A percentile compares a stretch with the other conserved stretches of the same genome.
These are phyloP conservation scores for Gasterosteus aculeatus DNA, from an alignment of 2,113 vertebrate species.

Conservation along the genomic window DNA sequence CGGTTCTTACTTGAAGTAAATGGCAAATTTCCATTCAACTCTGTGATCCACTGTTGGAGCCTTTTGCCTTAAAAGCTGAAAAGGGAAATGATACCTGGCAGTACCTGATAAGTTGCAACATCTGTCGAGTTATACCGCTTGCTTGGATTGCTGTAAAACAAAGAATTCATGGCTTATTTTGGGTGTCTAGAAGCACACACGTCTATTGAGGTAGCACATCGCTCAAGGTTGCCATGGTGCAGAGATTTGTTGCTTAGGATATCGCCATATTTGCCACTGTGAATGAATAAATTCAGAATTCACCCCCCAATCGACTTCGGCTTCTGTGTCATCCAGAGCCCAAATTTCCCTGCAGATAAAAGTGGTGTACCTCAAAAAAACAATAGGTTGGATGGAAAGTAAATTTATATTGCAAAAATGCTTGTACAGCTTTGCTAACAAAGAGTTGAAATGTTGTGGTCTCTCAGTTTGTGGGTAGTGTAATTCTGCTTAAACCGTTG, in stretches of 20 bases:
- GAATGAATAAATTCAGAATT: constrained; percentile 74
- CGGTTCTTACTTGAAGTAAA: constrained; percentile 78
- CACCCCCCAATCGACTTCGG: constrained; percentile 70
- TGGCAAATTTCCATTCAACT: constrained; percentile 77
- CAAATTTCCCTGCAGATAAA: constrained; percentile 53
- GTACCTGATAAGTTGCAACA: constrained; percentile 63
- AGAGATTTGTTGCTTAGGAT: constrained; percentile 78
- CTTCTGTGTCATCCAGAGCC: constrained; percentile 61
- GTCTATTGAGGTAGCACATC: constrained; percentile 71
- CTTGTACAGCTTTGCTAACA: constrained; percentile 74
- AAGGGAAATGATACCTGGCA: constrained; percentile 66
- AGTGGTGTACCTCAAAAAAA: constrained; percentile 65
- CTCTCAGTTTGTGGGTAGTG: constrained; percentile 65
- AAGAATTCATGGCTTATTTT: constrained; percentile 31
- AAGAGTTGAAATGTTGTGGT: constrained; percentile 65
- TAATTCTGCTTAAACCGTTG: constrained; percentile 72
- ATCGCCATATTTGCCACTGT: constrained; percentile 79
- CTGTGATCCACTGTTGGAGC: constrained; percentile 79
- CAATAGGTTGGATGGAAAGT: constrained; percentile 18
- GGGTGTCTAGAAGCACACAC: constrained; percentile 76
- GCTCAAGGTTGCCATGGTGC: constrained; percentile 75
- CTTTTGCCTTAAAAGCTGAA: constrained; percentile 80
- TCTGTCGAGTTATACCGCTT: constrained; percentile 63
- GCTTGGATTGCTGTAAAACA: constrained; percentile 51
- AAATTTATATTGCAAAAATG: constrained; percentile 24